Conservation (phyloP, 2,888 invertebrate genomes). For the Lycophotia porphyrea region DNA sequence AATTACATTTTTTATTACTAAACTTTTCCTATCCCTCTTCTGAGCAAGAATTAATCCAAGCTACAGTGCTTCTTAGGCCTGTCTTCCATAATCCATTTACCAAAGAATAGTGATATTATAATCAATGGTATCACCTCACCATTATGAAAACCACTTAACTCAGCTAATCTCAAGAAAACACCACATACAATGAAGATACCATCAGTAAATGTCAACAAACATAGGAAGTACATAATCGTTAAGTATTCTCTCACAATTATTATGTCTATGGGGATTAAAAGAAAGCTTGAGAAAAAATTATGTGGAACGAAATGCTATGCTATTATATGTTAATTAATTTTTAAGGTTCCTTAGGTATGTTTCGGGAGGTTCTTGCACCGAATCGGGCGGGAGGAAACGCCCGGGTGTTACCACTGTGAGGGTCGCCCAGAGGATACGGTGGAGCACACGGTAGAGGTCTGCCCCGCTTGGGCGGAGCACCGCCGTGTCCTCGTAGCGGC, state of each 20-base stretch:
- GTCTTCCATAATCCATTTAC: conserved; percentile 2
- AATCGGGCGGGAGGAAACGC: no score
- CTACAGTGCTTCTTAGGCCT: neutral
- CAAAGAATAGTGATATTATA: neutral
- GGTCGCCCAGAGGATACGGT: no score
- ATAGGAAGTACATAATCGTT: conserved; percentile 9
- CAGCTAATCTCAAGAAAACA: conserved; percentile 16
- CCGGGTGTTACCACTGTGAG: no score
- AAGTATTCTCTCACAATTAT: conserved; percentile 48
- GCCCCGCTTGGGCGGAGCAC: no score
- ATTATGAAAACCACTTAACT: neutral
- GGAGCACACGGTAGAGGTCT: no score
- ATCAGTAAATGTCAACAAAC: conserved; percentile 36
- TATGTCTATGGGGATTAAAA: conserved; percentile 9
- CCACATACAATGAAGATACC: conserved; percentile 31
- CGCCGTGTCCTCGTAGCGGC: no score
- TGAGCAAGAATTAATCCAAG: neutral
- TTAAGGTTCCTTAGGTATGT: conserved; percentile 20
- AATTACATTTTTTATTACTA: no score
- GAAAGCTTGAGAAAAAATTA: conserved; percentile 60
- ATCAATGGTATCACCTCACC: conserved; percentile 1
- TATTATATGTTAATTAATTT: conserved; percentile 49
- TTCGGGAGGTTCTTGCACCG: no score
- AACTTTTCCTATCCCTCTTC: no score
- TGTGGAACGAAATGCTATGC: conserved; percentile 41